Evolutionary conservation across 2,797 vertebrate genomes (phyloP), one percentile per base, ranked within the genome.

Genomic region (Pipistrellus pipistrellus): DNA sequence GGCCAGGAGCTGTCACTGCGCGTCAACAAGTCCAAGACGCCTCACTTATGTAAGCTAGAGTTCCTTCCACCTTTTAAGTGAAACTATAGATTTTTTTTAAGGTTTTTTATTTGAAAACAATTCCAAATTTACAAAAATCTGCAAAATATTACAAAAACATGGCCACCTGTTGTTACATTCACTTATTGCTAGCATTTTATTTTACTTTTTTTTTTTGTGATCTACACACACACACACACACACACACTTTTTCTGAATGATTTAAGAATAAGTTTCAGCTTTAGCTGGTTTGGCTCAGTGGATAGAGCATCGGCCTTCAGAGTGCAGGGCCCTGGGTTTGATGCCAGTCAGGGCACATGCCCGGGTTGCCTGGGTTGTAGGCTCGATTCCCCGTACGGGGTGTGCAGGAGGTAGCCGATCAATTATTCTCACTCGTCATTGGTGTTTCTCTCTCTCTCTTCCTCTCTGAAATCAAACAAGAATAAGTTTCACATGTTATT

Each of bases 1-100:
- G 55, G 84, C 84, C 68, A 85, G 92, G 68, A 77, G 44, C 35
- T 57, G 57, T 46, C 76, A 75, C 35, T 76, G n/a, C 51, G 76
- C 4, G 13, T 87, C 82, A 87, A 12, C 62, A 80, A 85, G 62
- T 68, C 27, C 71, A n/a, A 53, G 44, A 90, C 17, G 18, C 32
- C 51, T 66, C 12, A 18, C 41, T 89, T 57, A 72, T 0, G 0
- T 55, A 35, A 76, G 48, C 51, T 18, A 23, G 30, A 41, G 8
- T 53, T 84, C 76, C 38, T 94, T 38, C 73, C 66, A 86, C 48
- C 12, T 75, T 91, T 57, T 66, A 69, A 59, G 3, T 76, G 23
- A 14, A 51, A 76, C 9, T 83, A 35, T 4, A 71, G 84, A 32
- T 55, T 85, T 80, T 11, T 20, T 2, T 46, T 32, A 57, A 46